These are phyloP conservation scores for Imbricaverruca yamaguchii DNA, from an alignment of 2,888 invertebrate species.

Conservation along the genomic window DNA sequence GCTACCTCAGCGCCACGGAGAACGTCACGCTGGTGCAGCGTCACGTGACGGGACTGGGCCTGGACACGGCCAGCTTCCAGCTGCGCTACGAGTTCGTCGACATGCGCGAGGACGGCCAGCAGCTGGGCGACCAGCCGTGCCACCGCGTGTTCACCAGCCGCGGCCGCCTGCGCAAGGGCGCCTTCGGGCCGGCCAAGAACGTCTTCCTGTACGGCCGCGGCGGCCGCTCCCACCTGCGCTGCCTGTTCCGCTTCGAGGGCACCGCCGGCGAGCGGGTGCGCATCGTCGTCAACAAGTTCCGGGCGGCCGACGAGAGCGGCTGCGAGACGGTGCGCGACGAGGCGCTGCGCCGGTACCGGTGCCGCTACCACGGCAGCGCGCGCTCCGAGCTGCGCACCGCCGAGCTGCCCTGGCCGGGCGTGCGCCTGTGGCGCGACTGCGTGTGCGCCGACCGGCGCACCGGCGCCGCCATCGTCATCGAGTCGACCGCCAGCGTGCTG, in stretches of 20 bases:
- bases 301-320: conserved; percentile 47
- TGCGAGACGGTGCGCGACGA: conserved; percentile 40
- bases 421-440: conserved; percentile 63
- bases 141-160: conserved; percentile 33
- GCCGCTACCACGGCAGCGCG: conserved; percentile 35
- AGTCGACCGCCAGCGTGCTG: conserved; percentile 60
- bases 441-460: conserved; percentile 70
- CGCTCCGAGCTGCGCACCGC: conserved; percentile 51
- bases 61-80: conserved; percentile 48
- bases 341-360: conserved; percentile 42
- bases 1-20: conserved; percentile 31
- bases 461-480: conserved; percentile 56
- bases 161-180: conserved; percentile 17
- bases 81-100: conserved; percentile 77
- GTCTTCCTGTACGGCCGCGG: conserved; percentile 76
- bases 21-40: conserved; percentile 30
- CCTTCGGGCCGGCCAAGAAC: conserved; percentile 59
- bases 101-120: conserved; percentile 35
- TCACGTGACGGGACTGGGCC: conserved; percentile 35
- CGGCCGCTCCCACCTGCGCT: conserved; percentile 65
- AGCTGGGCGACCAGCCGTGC: conserved; percentile 33
- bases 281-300: conserved; percentile 27
- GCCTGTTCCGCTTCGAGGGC: conserved; percentile 67
- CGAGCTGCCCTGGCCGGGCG: conserved; percentile 65
- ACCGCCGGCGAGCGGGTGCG: conserved; percentile 47